Conservation (phyloP, 2,113 vertebrate species). For the Psophia crepitans region DNA sequence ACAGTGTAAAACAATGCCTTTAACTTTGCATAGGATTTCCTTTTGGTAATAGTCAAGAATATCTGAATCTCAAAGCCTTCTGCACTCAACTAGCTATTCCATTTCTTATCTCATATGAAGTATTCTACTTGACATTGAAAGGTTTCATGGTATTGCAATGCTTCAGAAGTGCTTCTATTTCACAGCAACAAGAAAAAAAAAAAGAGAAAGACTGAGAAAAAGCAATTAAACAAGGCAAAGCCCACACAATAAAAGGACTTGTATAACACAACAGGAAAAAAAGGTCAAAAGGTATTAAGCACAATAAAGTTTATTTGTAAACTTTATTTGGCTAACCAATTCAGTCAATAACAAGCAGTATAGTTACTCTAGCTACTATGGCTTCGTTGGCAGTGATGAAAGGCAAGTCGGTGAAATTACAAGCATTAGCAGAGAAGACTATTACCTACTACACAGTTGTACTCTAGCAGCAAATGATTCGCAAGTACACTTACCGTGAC, state of each 20-base stretch:
- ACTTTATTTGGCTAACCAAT: not conserved
- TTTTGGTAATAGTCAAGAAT: not conserved
- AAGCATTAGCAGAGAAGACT: not conserved
- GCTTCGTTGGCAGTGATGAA: not conserved
- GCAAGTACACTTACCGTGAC: constrained; percentile 66
- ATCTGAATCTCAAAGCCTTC: not conserved
- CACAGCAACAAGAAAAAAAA: not conserved
- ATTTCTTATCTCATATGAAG: not conserved
- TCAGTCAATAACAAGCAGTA: not conserved
- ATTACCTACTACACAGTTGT: not conserved
- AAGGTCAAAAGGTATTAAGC: not conserved
- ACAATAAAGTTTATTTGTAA: not conserved
- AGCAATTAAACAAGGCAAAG: not conserved
- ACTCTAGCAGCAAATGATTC: not conserved
- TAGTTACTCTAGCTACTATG: not conserved
- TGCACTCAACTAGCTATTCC: not conserved
- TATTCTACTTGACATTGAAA: not conserved
- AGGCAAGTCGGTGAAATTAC: not conserved
- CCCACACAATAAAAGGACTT: not conserved
- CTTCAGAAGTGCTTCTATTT: not conserved
- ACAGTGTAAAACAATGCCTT: not conserved
- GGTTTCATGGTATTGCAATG: not conserved
- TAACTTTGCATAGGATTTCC: not conserved
- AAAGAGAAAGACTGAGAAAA: not conserved
- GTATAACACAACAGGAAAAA: not conserved